Evolutionary conservation across 2,888 invertebrate species (phyloP), one percentile per base, ranked within the genome.

Genomic region (Lysandra coridon): DNA sequence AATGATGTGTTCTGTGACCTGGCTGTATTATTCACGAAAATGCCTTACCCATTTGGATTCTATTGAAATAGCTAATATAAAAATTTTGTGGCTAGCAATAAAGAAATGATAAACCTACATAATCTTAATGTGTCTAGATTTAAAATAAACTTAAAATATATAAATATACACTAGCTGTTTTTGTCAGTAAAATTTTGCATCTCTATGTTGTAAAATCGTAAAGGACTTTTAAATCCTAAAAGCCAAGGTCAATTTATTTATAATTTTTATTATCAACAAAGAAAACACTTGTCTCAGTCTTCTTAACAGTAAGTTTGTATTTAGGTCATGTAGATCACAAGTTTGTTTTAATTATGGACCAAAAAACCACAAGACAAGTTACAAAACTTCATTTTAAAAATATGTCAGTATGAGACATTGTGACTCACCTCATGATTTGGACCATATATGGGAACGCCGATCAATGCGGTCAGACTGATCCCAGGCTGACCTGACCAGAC

Each of bases 261-360:
- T 69, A 37, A 14, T 33, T 69, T 69, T 69, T 33, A 69, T 37
- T 69, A 69, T 69, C 33, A 69, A 69, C 69, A 69, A 64, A 30
- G 69, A 69, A 69, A 69, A 69, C 33, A 37, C 33, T 69, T 69
- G 69, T 12, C 10, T 69, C 69, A 69, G 69, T 69, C 69, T 69
- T 69, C 69, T 37, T 37, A 37, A 37, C 69, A 33, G 69, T 69
- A 69, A 69, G 64, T 69, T 37, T 74, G 74, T 73, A 75, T 74
- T 75, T 74, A 62, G 79, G 62, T 79, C 73, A 79, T 37, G 33
- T 49, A 44, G 57, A 79, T 79, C 79, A 74, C 49, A 60, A 30
- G 30, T 78, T 64, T 69, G 44, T 30, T 78, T 69, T 49, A 69
- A 49, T 78, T 69, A 49, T 44, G 44, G 44, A 44, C 10, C 44